Base-by-base conservation (phyloP, 1,140 invertebrate species). In the Zaprionus lachaisei region DNA sequence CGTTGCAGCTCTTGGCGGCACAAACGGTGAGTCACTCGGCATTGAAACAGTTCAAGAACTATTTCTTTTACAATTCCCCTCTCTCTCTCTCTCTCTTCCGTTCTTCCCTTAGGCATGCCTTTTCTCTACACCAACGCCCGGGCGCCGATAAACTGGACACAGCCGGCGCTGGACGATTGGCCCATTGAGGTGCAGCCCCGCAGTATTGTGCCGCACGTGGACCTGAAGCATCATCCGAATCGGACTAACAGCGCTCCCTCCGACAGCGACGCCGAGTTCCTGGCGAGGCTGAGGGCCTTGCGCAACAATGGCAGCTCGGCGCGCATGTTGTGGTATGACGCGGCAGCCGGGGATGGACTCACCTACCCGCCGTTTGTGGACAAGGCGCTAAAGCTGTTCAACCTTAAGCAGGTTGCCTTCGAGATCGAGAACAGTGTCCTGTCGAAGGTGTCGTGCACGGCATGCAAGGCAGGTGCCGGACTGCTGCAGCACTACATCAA, bases 381-480 rank as follows among this genome's bases (percentile, higher is more conserved):
- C 76, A 97, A 97, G 92, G 96, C 97, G 1, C 93, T 97, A 61
- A 96, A 96, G 87, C 92, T 98, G 12, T 93, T 98, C 12, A 97
- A 98, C 92, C 91, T 98, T 56, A 96, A 96, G 83, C 96, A 97
- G 94, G 97, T 98, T 15, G 95, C 96, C 72, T 95, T 95, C 79
- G 97, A 98, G 93, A 95, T 98, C 22, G 97, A 98, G 93, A 97
- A 97, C 72, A 97, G 96, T 14, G 96, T 98, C 2, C 97, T 98
- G 96, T 97, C 97, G 0, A 97, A 97, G 92, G 97, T 98, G 2
- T 97, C 97, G 0, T 98, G 97, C 81, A 97, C 97, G 0, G 97
- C 97, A 11, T 98, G 97, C 86, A 97, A 97, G 94, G 97, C 96
- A n/a, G 96, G 97, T 1, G 96, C 97, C 54, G 96, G 97, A 0